These are phyloP conservation scores for Oncopeltus fasciatus DNA, from an alignment of 1,140 invertebrate species.

Conservation along the genomic window DNA sequence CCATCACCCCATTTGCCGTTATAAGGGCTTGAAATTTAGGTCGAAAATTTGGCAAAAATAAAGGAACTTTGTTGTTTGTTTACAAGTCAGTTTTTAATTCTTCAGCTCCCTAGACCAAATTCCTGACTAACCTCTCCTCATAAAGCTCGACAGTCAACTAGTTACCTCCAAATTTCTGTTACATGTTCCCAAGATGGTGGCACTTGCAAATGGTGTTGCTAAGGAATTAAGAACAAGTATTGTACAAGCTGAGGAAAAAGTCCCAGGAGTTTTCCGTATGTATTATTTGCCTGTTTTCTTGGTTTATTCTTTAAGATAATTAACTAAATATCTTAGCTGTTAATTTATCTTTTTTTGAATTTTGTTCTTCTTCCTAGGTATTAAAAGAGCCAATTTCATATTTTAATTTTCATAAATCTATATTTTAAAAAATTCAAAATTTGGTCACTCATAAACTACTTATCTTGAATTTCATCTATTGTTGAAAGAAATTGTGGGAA, in stretches of 20 bases:
- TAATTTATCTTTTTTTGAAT: not conserved
- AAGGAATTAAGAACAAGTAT: conserved; percentile 44
- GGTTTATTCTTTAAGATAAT: not conserved
- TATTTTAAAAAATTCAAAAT: no score
- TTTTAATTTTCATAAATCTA: not conserved
- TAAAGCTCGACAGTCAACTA: no score
- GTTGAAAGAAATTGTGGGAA: no score
- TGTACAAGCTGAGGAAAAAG: conserved; percentile 43
- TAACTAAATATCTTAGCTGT: not conserved
- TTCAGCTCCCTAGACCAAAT: not conserved
- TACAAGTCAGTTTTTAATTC: not conserved
- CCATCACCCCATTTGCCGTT: not conserved
- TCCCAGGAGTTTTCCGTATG: conserved; percentile 43
- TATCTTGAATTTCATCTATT: no score
- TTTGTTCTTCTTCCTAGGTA: not conserved
- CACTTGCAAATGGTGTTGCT: conserved; percentile 45
- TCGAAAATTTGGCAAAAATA: not conserved
- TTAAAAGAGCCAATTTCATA: not conserved
- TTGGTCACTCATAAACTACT: no score
- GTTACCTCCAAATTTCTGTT: no score
- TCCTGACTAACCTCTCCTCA: no score
- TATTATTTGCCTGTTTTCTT: no score
- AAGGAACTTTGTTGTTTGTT: not conserved
- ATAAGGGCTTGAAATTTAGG: not conserved
- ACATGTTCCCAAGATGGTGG: conserved; percentile 38